Conservation (phyloP, 2,888 invertebrate genomes). For the Hirtodrosophila trivittata region DNA sequence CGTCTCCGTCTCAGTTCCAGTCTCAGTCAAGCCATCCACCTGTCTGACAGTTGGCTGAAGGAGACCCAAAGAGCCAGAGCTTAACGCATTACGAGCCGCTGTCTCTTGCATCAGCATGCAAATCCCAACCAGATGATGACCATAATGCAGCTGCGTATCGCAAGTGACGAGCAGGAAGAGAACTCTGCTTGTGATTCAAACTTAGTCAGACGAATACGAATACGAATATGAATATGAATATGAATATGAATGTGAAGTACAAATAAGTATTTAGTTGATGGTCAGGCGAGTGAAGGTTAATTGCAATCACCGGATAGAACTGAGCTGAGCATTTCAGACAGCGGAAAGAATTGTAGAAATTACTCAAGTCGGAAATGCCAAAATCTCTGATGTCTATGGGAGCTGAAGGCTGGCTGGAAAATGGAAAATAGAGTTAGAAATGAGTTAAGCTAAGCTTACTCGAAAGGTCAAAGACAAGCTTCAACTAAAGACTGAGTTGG, state of each 20-base stretch:
- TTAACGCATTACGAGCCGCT: slow-evolving; percentile 61
- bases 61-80: slow-evolving; percentile 30
- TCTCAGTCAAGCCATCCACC: background rate
- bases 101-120: slow-evolving; percentile 53
- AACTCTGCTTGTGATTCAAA: slow-evolving; percentile 33
- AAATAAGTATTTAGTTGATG: slow-evolving; percentile 10
- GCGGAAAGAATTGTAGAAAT: slow-evolving; percentile 48
- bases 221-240: slow-evolving; percentile 7
- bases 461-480: background rate
- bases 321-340: slow-evolving; percentile 49
- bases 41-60: background rate
- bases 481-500: too few relatives aligned
- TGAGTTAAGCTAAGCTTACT: background rate
- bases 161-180: slow-evolving; percentile 58
- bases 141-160: slow-evolving; percentile 58
- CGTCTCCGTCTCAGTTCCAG: background rate
- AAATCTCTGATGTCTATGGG: slow-evolving; percentile 19
- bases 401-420: slow-evolving; percentile 2
- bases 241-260: background rate
- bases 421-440: slow-evolving; percentile 5
- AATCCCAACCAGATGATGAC: slow-evolving; percentile 57
- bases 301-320: slow-evolving; percentile 48
- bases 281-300: slow-evolving; percentile 42
- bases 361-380: slow-evolving; percentile 46
- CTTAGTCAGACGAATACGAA: slow-evolving; percentile 17